Percentiles rank a stretch among this genome's conserved stretches.
Conservation (phyloP, 2,113 vertebrate genomes). For the Stigmatopora nigra region DNA sequence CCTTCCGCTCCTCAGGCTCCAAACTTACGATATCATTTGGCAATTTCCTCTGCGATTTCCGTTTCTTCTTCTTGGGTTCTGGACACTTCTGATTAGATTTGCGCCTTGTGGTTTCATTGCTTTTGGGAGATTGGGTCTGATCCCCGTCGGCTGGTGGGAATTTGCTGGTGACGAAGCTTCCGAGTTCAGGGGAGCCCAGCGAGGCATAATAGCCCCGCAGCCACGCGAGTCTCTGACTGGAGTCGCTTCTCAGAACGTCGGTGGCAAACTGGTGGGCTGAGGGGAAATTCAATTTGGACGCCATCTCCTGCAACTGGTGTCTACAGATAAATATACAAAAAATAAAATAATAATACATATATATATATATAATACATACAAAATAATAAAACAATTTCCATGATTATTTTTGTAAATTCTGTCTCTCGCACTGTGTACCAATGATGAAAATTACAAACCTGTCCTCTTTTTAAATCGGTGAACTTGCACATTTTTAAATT, state of each 20-base stretch:
- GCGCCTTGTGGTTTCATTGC: conserved; percentile 12
- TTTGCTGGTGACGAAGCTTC: conserved; percentile 54
- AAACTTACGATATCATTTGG: conserved; percentile 28
- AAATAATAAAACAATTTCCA: too few relatives aligned
- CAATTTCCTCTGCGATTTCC: conserved; percentile 28
- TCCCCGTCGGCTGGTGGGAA: conserved; percentile 47
- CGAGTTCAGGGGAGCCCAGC: conserved; percentile 68
- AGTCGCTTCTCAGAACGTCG: conserved; percentile 66
- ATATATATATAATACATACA: too few relatives aligned
- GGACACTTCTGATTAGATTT: conserved; percentile 13
- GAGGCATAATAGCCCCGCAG: conserved; percentile 75
- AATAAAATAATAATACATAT: too few relatives aligned
- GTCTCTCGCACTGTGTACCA: too few relatives aligned
- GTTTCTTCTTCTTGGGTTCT: conserved; percentile 28
- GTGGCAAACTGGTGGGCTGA: conserved; percentile 74
- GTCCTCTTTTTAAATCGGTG: too few relatives aligned
- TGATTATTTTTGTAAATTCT: too few relatives aligned
- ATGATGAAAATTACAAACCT: too few relatives aligned
- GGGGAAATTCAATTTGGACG: conserved; percentile 66
- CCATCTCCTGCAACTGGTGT: conserved; percentile 86
- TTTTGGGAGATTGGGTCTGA: conserved; percentile 20
- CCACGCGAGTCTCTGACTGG: conserved; percentile 74
- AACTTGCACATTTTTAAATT: too few relatives aligned
- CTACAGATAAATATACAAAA: conserved; percentile 55
- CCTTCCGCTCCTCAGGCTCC: conserved; percentile 42